phyloP scores from a whole-genome alignment of 1,140 invertebrate species.

The Gonioctena quinquepunctata region DNA sequence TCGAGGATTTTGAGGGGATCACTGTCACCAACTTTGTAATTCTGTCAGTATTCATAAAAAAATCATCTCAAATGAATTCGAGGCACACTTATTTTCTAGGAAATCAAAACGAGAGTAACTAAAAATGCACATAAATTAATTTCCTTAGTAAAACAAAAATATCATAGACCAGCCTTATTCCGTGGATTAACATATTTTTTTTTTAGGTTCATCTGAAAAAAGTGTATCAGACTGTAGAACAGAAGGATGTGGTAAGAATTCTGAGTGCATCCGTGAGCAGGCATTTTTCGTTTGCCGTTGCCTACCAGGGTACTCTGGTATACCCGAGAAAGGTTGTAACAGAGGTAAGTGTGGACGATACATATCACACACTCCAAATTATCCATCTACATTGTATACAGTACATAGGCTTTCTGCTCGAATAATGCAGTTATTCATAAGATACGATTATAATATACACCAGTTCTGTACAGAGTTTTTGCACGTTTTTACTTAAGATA shows the following conservation, averaged over 20 bases:
- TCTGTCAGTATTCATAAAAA: too few species aligned
- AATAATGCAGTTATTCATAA: conserved; percentile 35
- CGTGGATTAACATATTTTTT: too few species aligned
- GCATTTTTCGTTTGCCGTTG: conserved; percentile 83
- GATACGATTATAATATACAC: conserved; percentile 12
- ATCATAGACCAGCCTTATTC: too few species aligned
- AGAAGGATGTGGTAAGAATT: conserved; percentile 79
- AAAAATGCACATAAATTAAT: too few species aligned
- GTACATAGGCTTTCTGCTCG: conserved; percentile 46
- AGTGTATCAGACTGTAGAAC: conserved; percentile 77
- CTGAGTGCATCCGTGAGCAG: conserved; percentile 77
- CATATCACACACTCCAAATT: conserved; percentile 24
- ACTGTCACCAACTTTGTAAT: too few species aligned
- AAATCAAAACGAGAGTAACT: too few species aligned
- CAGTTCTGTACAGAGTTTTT: conserved; percentile 35
- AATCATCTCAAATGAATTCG: too few species aligned
- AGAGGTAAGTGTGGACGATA: conserved; percentile 70
- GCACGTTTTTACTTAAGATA: conserved; percentile 25
- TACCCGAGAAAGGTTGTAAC: conserved; percentile 73
- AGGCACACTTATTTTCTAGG: too few species aligned
- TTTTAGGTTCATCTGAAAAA: conserved; percentile 65
- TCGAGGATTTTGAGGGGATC: too few species aligned
- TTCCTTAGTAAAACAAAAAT: too few species aligned
- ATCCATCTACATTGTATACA: conserved; percentile 45
- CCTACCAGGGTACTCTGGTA: conserved; percentile 72